Percentiles rank a stretch among this genome's conserved stretches.
Conservation (phyloP, 2,797 vertebrate genomes). For the Halcyon chelicuti region DNA sequence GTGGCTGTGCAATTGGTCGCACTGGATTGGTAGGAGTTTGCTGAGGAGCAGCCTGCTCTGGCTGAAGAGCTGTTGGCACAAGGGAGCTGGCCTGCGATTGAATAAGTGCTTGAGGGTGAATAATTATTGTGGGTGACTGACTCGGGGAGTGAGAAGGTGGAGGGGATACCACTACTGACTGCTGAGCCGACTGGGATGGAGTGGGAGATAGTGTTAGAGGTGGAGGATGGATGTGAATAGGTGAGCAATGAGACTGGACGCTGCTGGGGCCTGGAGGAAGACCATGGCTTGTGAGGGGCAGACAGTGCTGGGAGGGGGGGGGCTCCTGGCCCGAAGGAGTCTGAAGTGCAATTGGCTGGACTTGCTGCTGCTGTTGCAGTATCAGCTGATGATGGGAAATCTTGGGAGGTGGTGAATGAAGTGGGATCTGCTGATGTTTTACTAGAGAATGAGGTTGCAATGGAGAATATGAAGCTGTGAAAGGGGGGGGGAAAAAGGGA, state of each 20-base stretch:
- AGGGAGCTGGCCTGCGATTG: conserved; percentile 77
- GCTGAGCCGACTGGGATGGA: conserved; percentile 85
- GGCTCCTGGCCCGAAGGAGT: conserved; percentile 82
- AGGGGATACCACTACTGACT: conserved; percentile 90
- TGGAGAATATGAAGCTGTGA: conserved; percentile 92
- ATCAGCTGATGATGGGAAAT: conserved; percentile 89
- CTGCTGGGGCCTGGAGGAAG: conserved; percentile 75
- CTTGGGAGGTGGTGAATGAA: conserved; percentile 83
- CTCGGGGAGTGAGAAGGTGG: conserved; percentile 84
- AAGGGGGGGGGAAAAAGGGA: conserved; percentile 36
- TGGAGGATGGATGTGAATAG: conserved; percentile 72
- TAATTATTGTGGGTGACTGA: conserved; percentile 84
- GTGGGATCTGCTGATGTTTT: conserved; percentile 86
- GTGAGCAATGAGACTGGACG: conserved; percentile 77
- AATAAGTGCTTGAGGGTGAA: conserved; percentile 86
- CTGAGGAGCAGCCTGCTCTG: conserved; percentile 70
- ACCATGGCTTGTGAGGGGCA: conserved; percentile 79
- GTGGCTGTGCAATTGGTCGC: conserved; percentile 75
- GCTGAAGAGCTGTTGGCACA: conserved; percentile 74
- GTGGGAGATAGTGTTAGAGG: conserved; percentile 77
- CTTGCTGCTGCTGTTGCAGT: conserved; percentile 88
- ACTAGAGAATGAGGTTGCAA: conserved; percentile 91
- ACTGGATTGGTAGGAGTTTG: conserved; percentile 59
- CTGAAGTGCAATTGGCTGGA: conserved; percentile 89
- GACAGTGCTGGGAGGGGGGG: conserved; percentile 81